Percentiles rank a stretch among this genome's conserved stretches.
phyloP scores from a whole-genome alignment of 2,113 vertebrate species.

The Nesogale talazaci region DNA sequence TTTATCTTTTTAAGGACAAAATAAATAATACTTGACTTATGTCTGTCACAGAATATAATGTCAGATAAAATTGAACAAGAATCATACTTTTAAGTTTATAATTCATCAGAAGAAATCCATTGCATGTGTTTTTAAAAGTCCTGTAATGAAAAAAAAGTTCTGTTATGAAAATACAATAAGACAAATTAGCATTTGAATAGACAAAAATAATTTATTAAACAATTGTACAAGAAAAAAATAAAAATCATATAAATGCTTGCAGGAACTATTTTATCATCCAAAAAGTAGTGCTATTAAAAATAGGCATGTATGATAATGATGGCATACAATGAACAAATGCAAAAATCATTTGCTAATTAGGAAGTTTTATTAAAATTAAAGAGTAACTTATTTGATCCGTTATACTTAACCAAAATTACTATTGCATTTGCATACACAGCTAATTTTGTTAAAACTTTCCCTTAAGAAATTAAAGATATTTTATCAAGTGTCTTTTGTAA shows the following conservation, averaged over 20 bases:
- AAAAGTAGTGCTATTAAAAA: background rate
- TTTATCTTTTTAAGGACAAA: background rate
- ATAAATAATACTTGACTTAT: background rate
- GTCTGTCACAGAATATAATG: background rate
- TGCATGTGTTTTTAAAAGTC: background rate
- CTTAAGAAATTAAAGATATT: background rate
- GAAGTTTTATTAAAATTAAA: background rate
- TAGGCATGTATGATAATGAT: background rate
- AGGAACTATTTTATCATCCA: background rate
- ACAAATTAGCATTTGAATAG: background rate
- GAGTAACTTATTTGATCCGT: background rate
- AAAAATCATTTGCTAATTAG: background rate
- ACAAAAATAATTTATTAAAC: background rate
- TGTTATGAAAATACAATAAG: background rate
- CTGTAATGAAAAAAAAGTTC: background rate
- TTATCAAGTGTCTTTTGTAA: background rate
- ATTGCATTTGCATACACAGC: background rate
- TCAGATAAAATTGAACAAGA: background rate
- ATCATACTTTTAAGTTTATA: background rate
- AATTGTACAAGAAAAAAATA: background rate
- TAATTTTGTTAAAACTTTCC: background rate
- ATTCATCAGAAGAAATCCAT: background rate
- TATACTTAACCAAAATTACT: background rate
- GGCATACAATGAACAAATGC: background rate
- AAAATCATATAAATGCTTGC: background rate